Conservation (phyloP, 2,113 vertebrate genomes). For the Oncorhynchus keta region DNA sequence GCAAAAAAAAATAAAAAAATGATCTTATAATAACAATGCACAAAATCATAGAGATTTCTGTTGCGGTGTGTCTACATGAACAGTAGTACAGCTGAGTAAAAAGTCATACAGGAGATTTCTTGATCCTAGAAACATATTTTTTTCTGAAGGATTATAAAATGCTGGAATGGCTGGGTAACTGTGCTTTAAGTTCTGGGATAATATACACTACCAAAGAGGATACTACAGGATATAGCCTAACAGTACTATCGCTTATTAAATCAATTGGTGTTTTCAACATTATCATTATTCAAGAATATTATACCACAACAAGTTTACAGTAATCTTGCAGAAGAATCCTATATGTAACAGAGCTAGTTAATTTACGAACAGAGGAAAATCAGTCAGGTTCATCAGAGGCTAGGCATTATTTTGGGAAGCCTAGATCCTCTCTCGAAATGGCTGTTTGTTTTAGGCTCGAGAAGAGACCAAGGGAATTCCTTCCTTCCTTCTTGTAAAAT, state of each 20-base stretch:
- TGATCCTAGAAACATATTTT: constrained; percentile 60
- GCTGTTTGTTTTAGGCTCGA: background rate
- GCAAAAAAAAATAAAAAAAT: constrained; percentile 60
- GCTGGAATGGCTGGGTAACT: constrained; percentile 75
- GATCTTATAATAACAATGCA: constrained; percentile 53
- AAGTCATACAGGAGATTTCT: constrained; percentile 56
- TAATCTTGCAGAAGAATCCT: constrained; percentile 70
- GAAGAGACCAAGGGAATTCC: background rate
- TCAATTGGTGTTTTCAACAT: constrained; percentile 60
- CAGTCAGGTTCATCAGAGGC: constrained; percentile 28
- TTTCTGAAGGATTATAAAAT: constrained; percentile 77
- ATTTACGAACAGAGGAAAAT: constrained; percentile 63
- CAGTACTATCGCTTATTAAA: constrained; percentile 62
- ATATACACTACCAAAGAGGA: constrained; percentile 63
- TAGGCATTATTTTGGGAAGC: constrained; percentile 9
- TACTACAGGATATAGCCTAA: constrained; percentile 59
- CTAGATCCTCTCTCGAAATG: background rate
- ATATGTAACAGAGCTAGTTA: constrained; percentile 59
- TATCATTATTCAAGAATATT: constrained; percentile 65
- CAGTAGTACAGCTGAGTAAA: constrained; percentile 66
- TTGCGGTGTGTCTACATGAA: constrained; percentile 66
- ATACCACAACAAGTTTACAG: constrained; percentile 79
- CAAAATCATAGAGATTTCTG: constrained; percentile 59
- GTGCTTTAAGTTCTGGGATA: constrained; percentile 77
- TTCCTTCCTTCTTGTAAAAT: background rate